Evolutionary conservation across 1,140 invertebrate species (phyloP), one percentile per base, ranked within the genome.

Genomic region (Drosophila funebris): DNA sequence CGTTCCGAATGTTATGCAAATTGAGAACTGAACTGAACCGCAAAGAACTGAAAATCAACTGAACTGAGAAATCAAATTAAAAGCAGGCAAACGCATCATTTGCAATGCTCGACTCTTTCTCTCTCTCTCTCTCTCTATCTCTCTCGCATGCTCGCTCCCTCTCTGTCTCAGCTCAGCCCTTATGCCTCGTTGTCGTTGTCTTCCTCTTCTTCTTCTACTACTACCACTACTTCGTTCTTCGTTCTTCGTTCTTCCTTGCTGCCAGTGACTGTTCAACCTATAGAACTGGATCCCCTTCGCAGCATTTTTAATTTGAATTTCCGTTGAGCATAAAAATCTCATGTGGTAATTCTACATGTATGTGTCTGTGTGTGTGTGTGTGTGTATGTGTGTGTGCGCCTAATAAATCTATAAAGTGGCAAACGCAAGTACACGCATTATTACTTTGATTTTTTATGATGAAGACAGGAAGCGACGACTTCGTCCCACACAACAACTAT

Each of bases 361-460:
- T 41, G 18, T 48, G 39, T 67, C 22, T 46, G 44, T 44, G 44
- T 36, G 52, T 62, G 48, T 37, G 29, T 33, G 37, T 46, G 62
- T 27, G 24, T 24, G 36, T 37, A 36, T 36, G 61, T 64, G 29
- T 58, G 64, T 22, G 52, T 60, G 75, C 46, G 67, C 62, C 80
- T 88, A 87, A 87, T 87, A 87, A 87, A 87, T 87, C 82, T 87
- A 87, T 87, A 87, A 87, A 87, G 82, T 87, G 83, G 83, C 83
- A 78, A 87, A 88, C 83, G 83, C 83, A 87, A 87, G 83, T 88
- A 88, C 83, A 88, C 83, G 83, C 83, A 88, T 87, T 88, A 88
- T 87, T 87, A 87, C 83, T 87, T 87, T 87, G 83, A 87, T 87
- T 87, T 87, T 87, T 87, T 87, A 83, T 87, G 83, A 87, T 78